These are phyloP conservation scores for Myripristis murdjan DNA, from an alignment of 2,797 vertebrate genomes.

Conservation along the genomic window DNA sequence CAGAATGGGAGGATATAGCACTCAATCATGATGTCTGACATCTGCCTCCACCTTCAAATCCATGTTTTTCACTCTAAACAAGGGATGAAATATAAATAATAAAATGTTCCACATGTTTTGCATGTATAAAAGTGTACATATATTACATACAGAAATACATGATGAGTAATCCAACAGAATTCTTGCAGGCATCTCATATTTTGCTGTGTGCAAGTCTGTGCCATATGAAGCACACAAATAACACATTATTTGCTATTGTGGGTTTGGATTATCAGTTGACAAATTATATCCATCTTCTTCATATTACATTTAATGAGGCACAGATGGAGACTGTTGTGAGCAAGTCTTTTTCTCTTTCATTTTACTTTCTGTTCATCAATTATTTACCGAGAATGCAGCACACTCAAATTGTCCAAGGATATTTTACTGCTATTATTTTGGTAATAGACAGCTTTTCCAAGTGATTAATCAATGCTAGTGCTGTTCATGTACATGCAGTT, in stretches of 20 bases:
- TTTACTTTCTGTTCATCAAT: slow-evolving; percentile 26
- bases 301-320: slow-evolving; percentile 31
- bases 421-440: slow-evolving; percentile 32
- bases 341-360: slow-evolving; percentile 12
- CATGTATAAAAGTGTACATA: not conserved
- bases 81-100: not conserved
- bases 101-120: too few species aligned
- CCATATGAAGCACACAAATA: not conserved
- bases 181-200: not conserved
- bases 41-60: not conserved
- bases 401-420: slow-evolving; percentile 23
- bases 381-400: not conserved
- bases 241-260: not conserved
- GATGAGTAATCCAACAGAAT: not conserved
- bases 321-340: slow-evolving; percentile 15
- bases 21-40: not conserved
- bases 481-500: slow-evolving; percentile 20
- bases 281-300: slow-evolving; percentile 24
- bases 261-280: slow-evolving; percentile 2
- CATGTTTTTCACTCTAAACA: not conserved
- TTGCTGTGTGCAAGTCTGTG: not conserved
- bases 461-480: slow-evolving; percentile 42
- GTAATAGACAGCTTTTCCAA: slow-evolving; percentile 22
- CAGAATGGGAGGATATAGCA: not conserved
- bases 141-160: not conserved